Conservation (phyloP, 2,113 vertebrate species). For the Oncorhynchus nerka region DNA sequence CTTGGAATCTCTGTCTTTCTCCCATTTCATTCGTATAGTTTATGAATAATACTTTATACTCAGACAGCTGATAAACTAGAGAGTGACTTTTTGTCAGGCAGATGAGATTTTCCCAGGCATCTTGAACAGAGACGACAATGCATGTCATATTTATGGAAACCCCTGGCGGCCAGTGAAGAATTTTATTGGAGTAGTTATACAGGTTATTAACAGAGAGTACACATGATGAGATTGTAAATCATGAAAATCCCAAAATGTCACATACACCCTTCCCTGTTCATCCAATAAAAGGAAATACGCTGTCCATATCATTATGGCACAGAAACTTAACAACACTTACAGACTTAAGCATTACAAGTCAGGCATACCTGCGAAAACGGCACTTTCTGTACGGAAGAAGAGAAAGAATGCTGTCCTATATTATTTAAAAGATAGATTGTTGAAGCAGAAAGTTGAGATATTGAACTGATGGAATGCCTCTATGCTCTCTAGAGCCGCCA, state of each 20-base stretch:
- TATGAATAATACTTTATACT: not conserved
- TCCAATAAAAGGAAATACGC: not conserved
- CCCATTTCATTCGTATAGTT: not conserved
- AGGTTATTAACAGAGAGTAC: constrained; percentile 1
- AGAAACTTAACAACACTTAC: not conserved
- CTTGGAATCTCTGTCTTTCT: not conserved
- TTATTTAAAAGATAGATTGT: not conserved
- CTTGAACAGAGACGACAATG: not conserved
- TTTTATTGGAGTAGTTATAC: constrained; percentile 8
- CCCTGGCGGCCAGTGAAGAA: not conserved
- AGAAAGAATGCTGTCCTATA: not conserved
- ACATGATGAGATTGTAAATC: constrained; percentile 20
- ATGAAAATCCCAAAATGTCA: constrained; percentile 6
- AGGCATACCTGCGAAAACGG: not conserved
- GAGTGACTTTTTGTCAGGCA: not conserved
- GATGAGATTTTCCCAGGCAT: not conserved
- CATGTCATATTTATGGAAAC: not conserved
- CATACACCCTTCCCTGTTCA: not conserved
- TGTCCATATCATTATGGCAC: not conserved
- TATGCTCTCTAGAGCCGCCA: not conserved
- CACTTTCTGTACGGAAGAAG: not conserved
- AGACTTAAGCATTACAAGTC: not conserved
- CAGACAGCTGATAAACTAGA: not conserved
- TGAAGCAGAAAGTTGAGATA: not conserved
- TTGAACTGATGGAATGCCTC: not conserved